Base-by-base conservation (phyloP, 2,888 invertebrate genomes). In the Phortica okadai region DNA sequence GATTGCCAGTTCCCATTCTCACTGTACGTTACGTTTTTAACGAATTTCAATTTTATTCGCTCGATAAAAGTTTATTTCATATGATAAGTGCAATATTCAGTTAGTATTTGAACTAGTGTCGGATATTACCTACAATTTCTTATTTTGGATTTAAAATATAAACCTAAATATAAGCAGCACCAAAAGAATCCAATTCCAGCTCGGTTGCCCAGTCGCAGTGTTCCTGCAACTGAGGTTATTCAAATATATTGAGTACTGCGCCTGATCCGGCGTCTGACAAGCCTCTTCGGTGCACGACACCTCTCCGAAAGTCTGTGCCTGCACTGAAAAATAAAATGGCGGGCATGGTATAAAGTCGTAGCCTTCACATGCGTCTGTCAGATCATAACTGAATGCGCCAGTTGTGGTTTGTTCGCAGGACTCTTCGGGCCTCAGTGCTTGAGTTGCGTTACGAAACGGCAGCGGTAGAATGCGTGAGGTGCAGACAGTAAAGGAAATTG, bases 201-300 rank as follows among this genome's bases (percentile, higher is more conserved):
- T 33, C 33, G 33, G 33, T 33, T 33, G 33, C 50, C 50, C 50
- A 50, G 8, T 50, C 50, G 14, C 6, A 50, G 50, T 1, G 50
- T 14, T 14, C 10, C 50, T 93, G 86, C 96, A 96, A 4, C 93
- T 93, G 14, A 96, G 92, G 83, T 95, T 94, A 84, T 95, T 94
- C 25, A 94, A 91, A 77, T 93, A 93, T 16, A 96, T 92, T 16
- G 93, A 93, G 84, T 94, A 96, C 85, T 94, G 93, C 11, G 95
- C 91, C 89, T 93, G 93, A 87, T 94, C 94, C 0, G 96, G 95
- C 85, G 93, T 95, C 83, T 94, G 92, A 90, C 96, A 96, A 3
- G 91, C 91, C 11, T 85, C 79, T 83, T 94, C 94, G 93, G 91
- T 92, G 83, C 95, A 95, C 56, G 82, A 80, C 14, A 88, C 90